These are phyloP conservation scores for Balaeniceps rex DNA, from an alignment of 2,113 vertebrate genomes.

Conservation along the genomic window DNA sequence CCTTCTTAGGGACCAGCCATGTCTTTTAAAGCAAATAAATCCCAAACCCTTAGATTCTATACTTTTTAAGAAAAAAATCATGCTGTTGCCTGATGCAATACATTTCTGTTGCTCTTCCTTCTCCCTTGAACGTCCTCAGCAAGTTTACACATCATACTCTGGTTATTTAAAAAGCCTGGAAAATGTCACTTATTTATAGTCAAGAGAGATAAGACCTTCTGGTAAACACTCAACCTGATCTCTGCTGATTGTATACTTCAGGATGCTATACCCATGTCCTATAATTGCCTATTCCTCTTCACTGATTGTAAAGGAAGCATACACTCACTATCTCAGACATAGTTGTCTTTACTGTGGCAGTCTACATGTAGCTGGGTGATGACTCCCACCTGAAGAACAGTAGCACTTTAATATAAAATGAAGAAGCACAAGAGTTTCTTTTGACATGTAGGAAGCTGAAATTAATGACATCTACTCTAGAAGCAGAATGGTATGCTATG, in stretches of 20 bases:
- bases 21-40: not conserved
- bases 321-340: not conserved
- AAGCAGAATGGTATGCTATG: not conserved
- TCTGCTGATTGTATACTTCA: not conserved
- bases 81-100: not conserved
- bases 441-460: not conserved
- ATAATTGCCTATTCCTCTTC: not conserved
- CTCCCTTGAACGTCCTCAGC: not conserved
- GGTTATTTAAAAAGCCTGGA: not conserved
- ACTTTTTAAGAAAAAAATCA: not conserved
- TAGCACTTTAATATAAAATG: not conserved
- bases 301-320: not conserved
- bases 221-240: not conserved
- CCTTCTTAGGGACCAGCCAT: not conserved
- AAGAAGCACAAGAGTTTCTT: not conserved
- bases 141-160: not conserved
- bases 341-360: not conserved
- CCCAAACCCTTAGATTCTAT: not conserved
- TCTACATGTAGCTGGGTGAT: not conserved
- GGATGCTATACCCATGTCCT: not conserved
- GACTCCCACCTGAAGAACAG: not conserved
- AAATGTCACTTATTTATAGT: not conserved
- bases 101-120: not conserved
- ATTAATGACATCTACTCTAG: not conserved
- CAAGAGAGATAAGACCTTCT: not conserved